Conservation (phyloP, 2,113 vertebrate genomes). For the Ictidomys tridecemlineatus region DNA sequence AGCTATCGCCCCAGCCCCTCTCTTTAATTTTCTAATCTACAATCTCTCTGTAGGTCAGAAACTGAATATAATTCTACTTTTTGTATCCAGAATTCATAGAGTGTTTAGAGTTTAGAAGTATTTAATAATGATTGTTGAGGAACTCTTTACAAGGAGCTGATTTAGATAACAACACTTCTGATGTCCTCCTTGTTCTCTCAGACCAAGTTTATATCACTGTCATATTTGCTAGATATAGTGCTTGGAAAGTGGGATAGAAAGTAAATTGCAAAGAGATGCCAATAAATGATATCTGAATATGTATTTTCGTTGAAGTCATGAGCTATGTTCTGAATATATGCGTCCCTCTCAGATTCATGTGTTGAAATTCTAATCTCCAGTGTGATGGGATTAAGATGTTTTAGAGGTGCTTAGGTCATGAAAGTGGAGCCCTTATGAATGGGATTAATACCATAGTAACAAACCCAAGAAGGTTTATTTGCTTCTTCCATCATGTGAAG, state of each 20-base stretch:
- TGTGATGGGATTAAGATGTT: not conserved
- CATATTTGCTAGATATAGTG: not conserved
- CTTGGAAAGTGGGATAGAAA: not conserved
- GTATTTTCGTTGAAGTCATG: not conserved
- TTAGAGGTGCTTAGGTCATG: not conserved
- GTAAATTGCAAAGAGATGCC: not conserved
- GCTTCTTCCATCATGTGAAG: not conserved
- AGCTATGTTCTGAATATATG: not conserved
- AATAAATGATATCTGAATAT: not conserved
- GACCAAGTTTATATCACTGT: not conserved
- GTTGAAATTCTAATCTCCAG: not conserved
- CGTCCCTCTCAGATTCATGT: not conserved
- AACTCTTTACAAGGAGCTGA: not conserved
- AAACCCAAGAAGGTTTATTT: not conserved
- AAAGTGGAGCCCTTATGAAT: not conserved
- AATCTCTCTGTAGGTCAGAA: not conserved
- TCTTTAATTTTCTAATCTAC: conserved; percentile 25
- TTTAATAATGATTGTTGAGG: not conserved
- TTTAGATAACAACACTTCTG: not conserved
- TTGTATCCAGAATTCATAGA: not conserved
- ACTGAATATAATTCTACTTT: not conserved
- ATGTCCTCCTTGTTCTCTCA: not conserved
- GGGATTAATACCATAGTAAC: not conserved
- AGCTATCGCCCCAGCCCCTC: no score
- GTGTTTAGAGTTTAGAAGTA: not conserved